Base-by-base conservation (phyloP, 2,888 invertebrate genomes). In the Cybosia mesomella region DNA sequence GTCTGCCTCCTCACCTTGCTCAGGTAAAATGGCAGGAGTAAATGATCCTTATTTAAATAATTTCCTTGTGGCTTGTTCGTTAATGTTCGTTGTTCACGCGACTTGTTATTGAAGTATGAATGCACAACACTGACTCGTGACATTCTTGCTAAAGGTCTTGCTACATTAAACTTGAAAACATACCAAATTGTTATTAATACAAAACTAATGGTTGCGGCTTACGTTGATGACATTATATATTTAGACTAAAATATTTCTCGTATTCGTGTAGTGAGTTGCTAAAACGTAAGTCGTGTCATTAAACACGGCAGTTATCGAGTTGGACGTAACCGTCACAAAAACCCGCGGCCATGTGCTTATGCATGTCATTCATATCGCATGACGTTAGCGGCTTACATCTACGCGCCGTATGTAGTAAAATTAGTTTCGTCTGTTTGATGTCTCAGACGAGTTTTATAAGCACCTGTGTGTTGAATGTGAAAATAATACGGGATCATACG, bases 301-400 rank as follows among this genome's bases (percentile, higher is more conserved):
- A 79, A 71, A 66, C 62, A 70, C 64, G 74, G 57, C 65, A 61
- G 77, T 76, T 80, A 61, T 58, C 55, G 69, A 75, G 74, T 75
- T 80, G 73, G 77, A 81, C 74, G 78, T 82, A 81, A 83, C 74
- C 74, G 75, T 75, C 75, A 71, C 74, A 76, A 74, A 79, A 77
- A 83, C 75, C 75, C 67, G 74, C 70, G 67, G 66, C 81, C 80
- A 83, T 83, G 81, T 82, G 84, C 70, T 79, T 77, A 85, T 87
- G 90, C 86, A 88, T 91, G 91, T 90, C 93, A 92, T 92, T 92
- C 91, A 92, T 91, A 89, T 87, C 76, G 82, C 78, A 83, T 87
- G 89, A 87, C 89, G 89, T 85, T 85, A 86, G 82, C 83, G 79
- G 76, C 84, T 82, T 79, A 84, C 83, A 85, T 83, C 81, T 84